Base-by-base conservation (phyloP, 2,888 invertebrate genomes). In the Caenorhabditis sp. region DNA sequence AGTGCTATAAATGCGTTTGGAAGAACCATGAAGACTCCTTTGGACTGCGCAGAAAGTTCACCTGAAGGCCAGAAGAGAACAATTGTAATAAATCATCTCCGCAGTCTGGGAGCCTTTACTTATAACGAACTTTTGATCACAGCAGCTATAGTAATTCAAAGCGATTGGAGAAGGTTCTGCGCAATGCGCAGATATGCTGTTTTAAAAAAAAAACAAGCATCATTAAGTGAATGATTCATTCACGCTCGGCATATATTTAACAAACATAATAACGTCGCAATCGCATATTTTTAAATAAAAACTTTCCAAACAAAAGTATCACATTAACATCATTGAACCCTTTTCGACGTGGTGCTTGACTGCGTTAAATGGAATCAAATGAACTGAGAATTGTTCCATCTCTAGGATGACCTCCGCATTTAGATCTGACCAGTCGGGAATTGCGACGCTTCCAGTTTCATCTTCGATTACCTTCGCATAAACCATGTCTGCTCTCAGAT, bases 301-400 rank as follows among this genome's bases (percentile, higher is more conserved):
- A n/a, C n/a, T n/a, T n/a, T n/a, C n/a, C n/a, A n/a, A n/a, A n/a
- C n/a, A n/a, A n/a, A n/a, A n/a, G n/a, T n/a, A n/a, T n/a, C 67
- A 87, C 69, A 87, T 35, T 11, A 87, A 65, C 28, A 53, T 35
- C 26, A 87, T 40, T 11, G 53, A 65, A 11, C 81, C 84, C 5
- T 81, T 72, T 50, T 88, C 88, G 9, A 89, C 50, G 20, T 79
- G 80, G n/a, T 84, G 80, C 37, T 76, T 71, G 8, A 89, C 65
- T 5, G 86, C 79, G 35, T 80, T 50, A 64, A 86, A 89, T 13
- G 89, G 87, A n/a, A 89, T 80, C 35, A 89, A 61, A 81, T 87
- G 87, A 24, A 83, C 79, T 20, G 83, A 81, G 35, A 80, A 84
- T 28, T 85, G 80, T n/a, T 84, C 74, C 64, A 89, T 50, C 8